Percentiles rank a stretch among this genome's conserved stretches.
phyloP scores from a whole-genome alignment of 2,113 vertebrate species.

The Callorhinus ursinus region DNA sequence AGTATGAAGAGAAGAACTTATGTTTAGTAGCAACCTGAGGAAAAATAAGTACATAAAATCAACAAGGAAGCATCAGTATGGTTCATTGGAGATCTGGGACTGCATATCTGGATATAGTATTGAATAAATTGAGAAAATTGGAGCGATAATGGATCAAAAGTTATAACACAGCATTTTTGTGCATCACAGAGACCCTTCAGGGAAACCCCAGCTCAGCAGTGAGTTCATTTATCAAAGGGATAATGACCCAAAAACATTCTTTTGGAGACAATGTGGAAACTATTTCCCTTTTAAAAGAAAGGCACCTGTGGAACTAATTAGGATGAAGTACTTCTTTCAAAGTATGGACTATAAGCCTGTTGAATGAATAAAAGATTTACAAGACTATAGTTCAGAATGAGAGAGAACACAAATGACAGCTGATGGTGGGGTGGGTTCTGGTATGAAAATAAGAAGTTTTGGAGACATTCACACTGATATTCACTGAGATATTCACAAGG shows the following conservation, averaged over 20 bases:
- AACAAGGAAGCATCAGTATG: conserved; percentile 72
- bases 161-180: conserved; percentile 73
- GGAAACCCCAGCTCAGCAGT: conserved; percentile 70
- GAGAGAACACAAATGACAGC: conserved; percentile 8
- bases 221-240: conserved; percentile 82
- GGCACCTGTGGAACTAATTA: conserved; percentile 87
- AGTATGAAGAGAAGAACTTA: conserved; percentile 61
- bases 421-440: conserved; percentile 41
- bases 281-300: conserved; percentile 72
- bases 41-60: conserved; percentile 81
- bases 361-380: conserved; percentile 81
- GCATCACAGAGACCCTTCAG: conserved; percentile 72
- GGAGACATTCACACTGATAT: background rate
- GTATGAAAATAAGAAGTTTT: conserved; percentile 22
- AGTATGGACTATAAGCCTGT: conserved; percentile 76
- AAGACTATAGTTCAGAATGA: conserved; percentile 65
- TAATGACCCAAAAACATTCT: conserved; percentile 84
- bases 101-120: conserved; percentile 74
- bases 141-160: conserved; percentile 78
- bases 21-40: conserved; percentile 75
- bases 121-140: conserved; percentile 81
- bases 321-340: conserved; percentile 82
- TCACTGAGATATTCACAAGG: background rate
- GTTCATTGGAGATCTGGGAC: conserved; percentile 75
- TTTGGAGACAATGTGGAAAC: conserved; percentile 75